Evolutionary conservation across 2,888 invertebrate species (phyloP).

Genomic region (Falcaria lacertinaria): DNA sequence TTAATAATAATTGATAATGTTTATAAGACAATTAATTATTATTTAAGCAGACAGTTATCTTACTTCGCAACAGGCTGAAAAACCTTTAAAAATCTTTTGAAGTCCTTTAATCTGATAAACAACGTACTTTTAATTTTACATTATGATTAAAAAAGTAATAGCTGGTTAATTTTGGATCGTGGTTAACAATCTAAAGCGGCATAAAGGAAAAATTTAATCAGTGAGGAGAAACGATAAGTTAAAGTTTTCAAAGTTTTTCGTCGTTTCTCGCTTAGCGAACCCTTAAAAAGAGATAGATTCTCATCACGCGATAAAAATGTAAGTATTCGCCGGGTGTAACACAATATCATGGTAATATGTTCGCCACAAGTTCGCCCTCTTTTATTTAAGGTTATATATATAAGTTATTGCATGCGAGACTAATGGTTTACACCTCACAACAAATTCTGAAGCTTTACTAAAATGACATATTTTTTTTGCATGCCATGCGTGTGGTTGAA

Average conservation of each 20-base stretch:
- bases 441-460: conserved; percentile 29
- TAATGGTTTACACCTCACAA: conserved; percentile 43
- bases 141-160: background rate
- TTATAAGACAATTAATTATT: too few species aligned
- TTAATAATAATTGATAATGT: too few species aligned
- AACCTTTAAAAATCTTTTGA: conserved; percentile 5
- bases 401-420: conserved; percentile 43
- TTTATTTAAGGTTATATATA: conserved; percentile 39
- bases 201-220: background rate
- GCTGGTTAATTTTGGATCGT: background rate
- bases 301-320: conserved; percentile 9
- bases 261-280: background rate
- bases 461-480: conserved; percentile 20
- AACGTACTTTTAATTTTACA: too few species aligned
- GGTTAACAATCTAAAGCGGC: background rate
- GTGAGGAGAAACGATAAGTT: background rate
- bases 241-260: background rate
- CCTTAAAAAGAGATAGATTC: conserved; percentile 2
- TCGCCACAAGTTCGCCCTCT: conserved; percentile 17
- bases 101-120: too few species aligned
- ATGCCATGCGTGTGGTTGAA: conserved; percentile 3
- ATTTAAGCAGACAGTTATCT: too few species aligned
- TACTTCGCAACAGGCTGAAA: background rate
- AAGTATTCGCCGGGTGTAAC: conserved; percentile 9
- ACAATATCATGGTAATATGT: conserved; percentile 7